Percentiles rank a stretch among this genome's conserved stretches.
phyloP scores from a whole-genome alignment of 1,140 invertebrate genomes.

The Polyergus mexicanus region DNA sequence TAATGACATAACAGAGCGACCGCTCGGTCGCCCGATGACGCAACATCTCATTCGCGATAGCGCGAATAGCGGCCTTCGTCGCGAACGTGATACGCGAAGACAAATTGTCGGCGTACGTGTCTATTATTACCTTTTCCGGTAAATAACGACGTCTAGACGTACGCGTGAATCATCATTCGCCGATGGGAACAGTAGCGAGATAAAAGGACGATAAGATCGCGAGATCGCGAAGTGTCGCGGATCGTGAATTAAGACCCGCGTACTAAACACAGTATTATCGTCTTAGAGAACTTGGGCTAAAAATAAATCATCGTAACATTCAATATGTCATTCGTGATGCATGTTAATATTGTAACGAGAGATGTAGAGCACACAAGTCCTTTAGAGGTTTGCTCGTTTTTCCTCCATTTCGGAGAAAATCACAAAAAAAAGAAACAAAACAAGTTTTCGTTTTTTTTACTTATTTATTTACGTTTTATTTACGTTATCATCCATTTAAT shows the following conservation, averaged over 20 bases:
- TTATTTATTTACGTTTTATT: too few species aligned
- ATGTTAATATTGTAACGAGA: neutral
- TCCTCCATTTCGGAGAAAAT: too few species aligned
- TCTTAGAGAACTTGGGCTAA: neutral
- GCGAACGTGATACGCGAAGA: conserved; percentile 5
- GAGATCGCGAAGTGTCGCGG: neutral
- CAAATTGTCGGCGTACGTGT: conserved; percentile 12
- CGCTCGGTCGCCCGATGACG: conserved; percentile 38
- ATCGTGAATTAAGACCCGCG: neutral
- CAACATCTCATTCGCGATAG: conserved; percentile 35
- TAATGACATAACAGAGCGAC: conserved; percentile 55
- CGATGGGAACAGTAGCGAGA: conserved; percentile 49
- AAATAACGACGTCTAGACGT: conserved; percentile 73
- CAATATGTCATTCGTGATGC: too few species aligned
- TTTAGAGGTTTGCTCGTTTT: too few species aligned
- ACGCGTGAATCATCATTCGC: conserved; percentile 66
- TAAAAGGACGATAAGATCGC: conserved; percentile 3
- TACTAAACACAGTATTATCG: neutral
- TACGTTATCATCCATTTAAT: too few species aligned
- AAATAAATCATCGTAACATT: neutral
- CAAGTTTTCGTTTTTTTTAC: too few species aligned
- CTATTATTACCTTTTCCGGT: conserved; percentile 74
- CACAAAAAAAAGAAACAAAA: too few species aligned
- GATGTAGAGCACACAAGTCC: neutral
- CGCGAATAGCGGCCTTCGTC: conserved; percentile 28